phyloP scores from a whole-genome alignment of 2,888 invertebrate species.

The Macrophya alboannulata region DNA sequence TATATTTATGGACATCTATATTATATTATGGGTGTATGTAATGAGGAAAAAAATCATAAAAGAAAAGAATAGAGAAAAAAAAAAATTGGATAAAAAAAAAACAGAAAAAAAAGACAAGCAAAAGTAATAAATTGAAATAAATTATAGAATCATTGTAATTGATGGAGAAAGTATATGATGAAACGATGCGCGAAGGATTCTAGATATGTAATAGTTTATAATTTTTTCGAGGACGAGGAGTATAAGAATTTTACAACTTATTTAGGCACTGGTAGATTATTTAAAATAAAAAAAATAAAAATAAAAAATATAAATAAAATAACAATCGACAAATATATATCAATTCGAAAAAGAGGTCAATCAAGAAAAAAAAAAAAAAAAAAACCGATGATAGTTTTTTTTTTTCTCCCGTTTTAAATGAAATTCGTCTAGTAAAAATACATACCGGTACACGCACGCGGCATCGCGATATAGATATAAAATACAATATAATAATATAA shows the following conservation, averaged over 20 bases:
- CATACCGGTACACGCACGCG: background rate
- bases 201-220: background rate
- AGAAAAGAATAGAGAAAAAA: constrained; percentile 53
- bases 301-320: background rate
- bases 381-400: background rate
- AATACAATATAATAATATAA: background rate
- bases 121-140: background rate
- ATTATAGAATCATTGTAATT: constrained; percentile 28
- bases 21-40: constrained; percentile 58
- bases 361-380: background rate
- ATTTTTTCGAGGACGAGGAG: background rate
- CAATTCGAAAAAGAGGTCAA: background rate
- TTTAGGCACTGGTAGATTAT: constrained; percentile 29
- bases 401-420: background rate
- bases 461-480: background rate
- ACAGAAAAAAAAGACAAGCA: background rate
- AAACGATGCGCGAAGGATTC: background rate
- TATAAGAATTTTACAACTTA: constrained; percentile 7
- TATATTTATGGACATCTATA: constrained; percentile 31
- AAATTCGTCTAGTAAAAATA: background rate
- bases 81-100: constrained; percentile 55
- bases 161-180: background rate
- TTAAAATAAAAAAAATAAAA: background rate
- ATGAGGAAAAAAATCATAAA: constrained; percentile 54
- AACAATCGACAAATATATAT: background rate